Base-by-base conservation (phyloP, 2,113 vertebrate species). In the Desmodus rotundus region DNA sequence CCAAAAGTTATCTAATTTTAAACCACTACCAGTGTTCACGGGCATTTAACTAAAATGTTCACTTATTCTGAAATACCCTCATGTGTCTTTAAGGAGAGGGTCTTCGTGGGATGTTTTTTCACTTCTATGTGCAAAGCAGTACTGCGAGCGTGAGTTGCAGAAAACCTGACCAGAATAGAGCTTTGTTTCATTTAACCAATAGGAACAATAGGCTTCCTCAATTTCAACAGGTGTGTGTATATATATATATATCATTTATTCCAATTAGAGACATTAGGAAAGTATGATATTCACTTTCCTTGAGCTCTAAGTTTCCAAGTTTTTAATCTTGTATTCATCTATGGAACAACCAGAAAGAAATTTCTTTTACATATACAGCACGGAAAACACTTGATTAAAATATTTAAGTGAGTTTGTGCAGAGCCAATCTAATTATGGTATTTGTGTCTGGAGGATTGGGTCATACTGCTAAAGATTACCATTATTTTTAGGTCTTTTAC, bases 181-280 rank as follows among this genome's bases (percentile, higher is more conserved):
- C 83, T 76, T 87, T 83, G 80, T 91, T 96, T 74, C 31, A 31
- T 88, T 96, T 81, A 41, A 70, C 31, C 56, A 89, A 41, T 3
- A 96, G 45, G 38, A 92, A 95, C 56, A 78, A 86, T 41, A 70
- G 89, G 16, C 17, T 92, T 87, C n/a, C 72, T 93, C 45, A 92
- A 12, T 96, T 67, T 74, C 38, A 73, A 19, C 41, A 78, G 47
- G 41, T 47, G 31, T 56, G 14, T 72, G 2, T 56, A 8, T 56
- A 6, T 19, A 20, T 20, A 52, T 17, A 52, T 52, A 52, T 19
- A 47, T 50, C 84, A 81, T 50, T 72, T 47, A 1, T 8, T 50
- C 4, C 14, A 68, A 3, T 86, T 92, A 89, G 19, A 96, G 31
- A n/a, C 43, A 87, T 24, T 87, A 92, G 82, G 36, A 92, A 93